Base-by-base conservation (phyloP, 2,113 vertebrate species). In the Sinocyclocheilus rhinocerous region DNA sequence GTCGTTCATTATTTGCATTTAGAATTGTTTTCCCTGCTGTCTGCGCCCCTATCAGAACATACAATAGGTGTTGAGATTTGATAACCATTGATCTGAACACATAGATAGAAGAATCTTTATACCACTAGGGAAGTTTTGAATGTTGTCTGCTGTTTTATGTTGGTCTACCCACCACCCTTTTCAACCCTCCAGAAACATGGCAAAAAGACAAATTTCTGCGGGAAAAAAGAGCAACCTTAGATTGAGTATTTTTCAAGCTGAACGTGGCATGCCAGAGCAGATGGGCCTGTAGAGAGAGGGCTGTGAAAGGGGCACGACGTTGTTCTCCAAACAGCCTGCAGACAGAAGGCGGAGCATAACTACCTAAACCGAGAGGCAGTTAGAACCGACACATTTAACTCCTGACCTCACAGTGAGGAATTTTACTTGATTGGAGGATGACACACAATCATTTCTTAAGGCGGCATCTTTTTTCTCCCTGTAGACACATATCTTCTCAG, bases 311-410 rank as follows among this genome's bases (percentile, higher is more conserved):
- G 78, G 83, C 76, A 75, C 84, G 16, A 45, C 83, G 57, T 24
- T 81, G 69, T 85, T 89, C 85, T 87, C 67, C 26, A 48, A 87
- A 84, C 88, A 89, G 87, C 86, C 88, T 77, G 88, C 78, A 88
- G 75, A 85, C 85, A 89, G 88, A 80, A 83, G 88, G 86, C 50
- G 81, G 75, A 67, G 82, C 84, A 22, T 81, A 85, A 90, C 86
- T 69, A 81, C 79, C 86, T 85, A 87, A 85, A 76, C 83, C 48
- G 16, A 89, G 20, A 89, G 57, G 82, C 57, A 76, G 45, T 48
- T 85, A 77, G 61, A 67, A 52, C 86, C 70, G 81, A 73, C 33
- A 26, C 63, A 42, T 61, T 59, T 69, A 76, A 83, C 65, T 85
- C 73, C 22, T 72, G 76, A 88, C 80, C 72, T 42, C 80, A 33